These are phyloP conservation scores for Gallinago solitaria DNA, from an alignment of 2,797 vertebrate genomes.

Conservation along the genomic window DNA sequence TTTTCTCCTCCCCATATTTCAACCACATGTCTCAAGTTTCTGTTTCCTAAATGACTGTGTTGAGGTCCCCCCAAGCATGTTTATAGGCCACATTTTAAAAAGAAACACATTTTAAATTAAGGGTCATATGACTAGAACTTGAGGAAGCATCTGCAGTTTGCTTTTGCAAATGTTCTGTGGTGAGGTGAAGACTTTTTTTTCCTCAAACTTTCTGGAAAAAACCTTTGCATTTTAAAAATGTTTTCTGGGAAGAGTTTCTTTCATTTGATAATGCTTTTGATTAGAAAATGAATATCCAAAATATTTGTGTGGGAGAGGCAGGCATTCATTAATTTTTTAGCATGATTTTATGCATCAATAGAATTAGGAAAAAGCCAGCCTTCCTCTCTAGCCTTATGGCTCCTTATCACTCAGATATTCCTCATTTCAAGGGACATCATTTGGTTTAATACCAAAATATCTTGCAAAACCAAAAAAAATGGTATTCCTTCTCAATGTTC, in stretches of 20 bases:
- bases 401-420: not conserved
- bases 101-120: slow-evolving; percentile 56
- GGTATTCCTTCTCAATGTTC: not conserved
- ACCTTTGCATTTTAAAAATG: not conserved
- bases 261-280: slow-evolving; percentile 20
- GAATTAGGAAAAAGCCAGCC: not conserved
- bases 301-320: not conserved
- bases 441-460: not conserved
- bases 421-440: not conserved
- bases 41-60: not conserved
- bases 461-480: not conserved
- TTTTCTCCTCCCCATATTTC: slow-evolving; percentile 43
- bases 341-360: slow-evolving; percentile 3
- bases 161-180: slow-evolving; percentile 16
- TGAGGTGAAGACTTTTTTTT: not conserved
- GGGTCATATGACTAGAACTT: not conserved
- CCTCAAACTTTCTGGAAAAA: not conserved
- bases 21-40: slow-evolving; percentile 56
- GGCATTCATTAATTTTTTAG: not conserved
- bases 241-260: not conserved
- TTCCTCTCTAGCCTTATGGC: not conserved
- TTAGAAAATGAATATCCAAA: not conserved
- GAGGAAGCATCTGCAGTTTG: slow-evolving; percentile 41
- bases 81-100: slow-evolving; percentile 2
- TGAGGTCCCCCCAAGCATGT: not conserved